Conservation (phyloP, 2,113 vertebrate species). For the Mesoclemmys tuberculata region DNA sequence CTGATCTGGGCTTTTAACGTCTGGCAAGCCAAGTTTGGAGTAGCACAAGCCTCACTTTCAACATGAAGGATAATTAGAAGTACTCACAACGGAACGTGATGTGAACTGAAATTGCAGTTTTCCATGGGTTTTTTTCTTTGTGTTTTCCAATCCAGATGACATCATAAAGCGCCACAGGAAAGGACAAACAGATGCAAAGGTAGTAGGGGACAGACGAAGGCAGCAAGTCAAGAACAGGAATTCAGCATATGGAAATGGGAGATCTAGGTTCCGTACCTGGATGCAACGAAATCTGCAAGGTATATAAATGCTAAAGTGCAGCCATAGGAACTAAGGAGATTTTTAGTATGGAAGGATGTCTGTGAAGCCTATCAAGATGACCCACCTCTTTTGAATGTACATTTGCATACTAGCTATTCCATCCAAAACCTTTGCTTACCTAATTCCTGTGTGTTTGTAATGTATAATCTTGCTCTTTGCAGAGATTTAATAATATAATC, state of each 20-base stretch:
- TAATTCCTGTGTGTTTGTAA: not conserved
- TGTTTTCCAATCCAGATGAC: conserved; percentile 64
- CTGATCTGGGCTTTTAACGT: conserved; percentile 15
- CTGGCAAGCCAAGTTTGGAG: fast-evolving
- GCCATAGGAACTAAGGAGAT: not conserved
- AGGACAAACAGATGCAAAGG: not conserved
- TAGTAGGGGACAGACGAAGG: not conserved
- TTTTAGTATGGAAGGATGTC: not conserved
- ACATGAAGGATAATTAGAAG: fast-evolving
- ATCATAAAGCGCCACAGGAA: conserved; percentile 65
- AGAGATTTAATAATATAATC: too few relatives aligned
- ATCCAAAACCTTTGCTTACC: not conserved
- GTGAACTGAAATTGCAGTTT: not conserved
- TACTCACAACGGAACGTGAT: not conserved
- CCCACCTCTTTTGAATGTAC: not conserved
- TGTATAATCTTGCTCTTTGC: not conserved
- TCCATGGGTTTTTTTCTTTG: not conserved
- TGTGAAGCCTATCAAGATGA: not conserved
- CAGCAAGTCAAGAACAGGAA: conserved; percentile 54
- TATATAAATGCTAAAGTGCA: not conserved
- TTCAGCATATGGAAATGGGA: not conserved
- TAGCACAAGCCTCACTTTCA: not conserved
- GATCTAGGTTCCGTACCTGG: conserved; percentile 26
- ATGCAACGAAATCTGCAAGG: conserved; percentile 69
- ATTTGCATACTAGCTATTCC: not conserved